Evolutionary conservation across 2,888 invertebrate genomes (phyloP).

Genomic region (Gnatocerus cornutus): DNA sequence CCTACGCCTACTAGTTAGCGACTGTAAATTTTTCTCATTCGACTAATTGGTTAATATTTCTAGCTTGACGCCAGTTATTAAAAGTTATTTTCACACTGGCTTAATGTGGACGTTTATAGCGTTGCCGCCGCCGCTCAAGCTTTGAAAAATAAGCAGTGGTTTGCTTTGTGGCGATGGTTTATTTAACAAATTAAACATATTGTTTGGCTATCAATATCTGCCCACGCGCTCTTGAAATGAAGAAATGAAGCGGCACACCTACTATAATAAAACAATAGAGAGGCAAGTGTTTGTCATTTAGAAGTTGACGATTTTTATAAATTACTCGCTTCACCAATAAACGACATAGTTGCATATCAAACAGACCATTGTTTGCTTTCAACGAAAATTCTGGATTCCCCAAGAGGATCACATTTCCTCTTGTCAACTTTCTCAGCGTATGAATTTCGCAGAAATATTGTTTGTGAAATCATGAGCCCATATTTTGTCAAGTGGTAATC

Average conservation of each 20-base stretch:
- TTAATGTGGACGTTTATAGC: conserved; percentile 51
- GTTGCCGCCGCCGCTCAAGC: conserved; percentile 32
- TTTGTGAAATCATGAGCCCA: conserved; percentile 10
- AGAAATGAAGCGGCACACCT: conserved; percentile 51
- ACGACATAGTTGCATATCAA: conserved; percentile 46
- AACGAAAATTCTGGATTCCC: too few relatives aligned
- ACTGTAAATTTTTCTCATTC: conserved; percentile 32
- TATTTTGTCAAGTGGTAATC: conserved; percentile 17
- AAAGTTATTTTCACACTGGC: conserved; percentile 51
- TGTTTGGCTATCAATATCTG: conserved; percentile 51
- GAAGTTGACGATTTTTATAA: conserved; percentile 47
- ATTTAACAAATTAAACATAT: conserved; percentile 52
- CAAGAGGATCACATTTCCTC: too few relatives aligned
- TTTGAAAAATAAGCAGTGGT: conserved; percentile 45
- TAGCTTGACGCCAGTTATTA: conserved; percentile 42
- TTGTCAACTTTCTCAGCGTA: not conserved
- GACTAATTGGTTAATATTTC: conserved; percentile 45
- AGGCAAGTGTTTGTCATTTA: conserved; percentile 52
- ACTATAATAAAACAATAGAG: conserved; percentile 51
- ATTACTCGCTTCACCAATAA: conserved; percentile 35
- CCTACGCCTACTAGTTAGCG: conserved; percentile 34
- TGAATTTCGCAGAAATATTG: conserved; percentile 1
- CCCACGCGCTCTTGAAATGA: conserved; percentile 49
- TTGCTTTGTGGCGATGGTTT: conserved; percentile 47
- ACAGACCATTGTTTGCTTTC: conserved; percentile 37